Evolutionary conservation across 2,113 vertebrate genomes (phyloP), one percentile per base, ranked within the genome.

Genomic region (Cavia aperea): DNA sequence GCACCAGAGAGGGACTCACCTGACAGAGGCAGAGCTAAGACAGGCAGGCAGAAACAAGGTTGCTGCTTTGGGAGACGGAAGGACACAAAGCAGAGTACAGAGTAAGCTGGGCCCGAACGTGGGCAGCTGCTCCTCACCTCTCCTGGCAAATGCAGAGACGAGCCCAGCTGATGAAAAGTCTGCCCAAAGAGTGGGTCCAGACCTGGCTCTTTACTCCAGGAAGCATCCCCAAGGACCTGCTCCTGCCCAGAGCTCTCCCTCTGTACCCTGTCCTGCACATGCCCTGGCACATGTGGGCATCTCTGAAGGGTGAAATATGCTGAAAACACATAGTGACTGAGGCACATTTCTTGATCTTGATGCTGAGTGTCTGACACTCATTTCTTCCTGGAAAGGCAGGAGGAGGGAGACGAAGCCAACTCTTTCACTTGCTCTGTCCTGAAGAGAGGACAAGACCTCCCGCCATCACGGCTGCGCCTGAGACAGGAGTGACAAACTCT

Each of bases 211-310:
- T 39, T 24, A 9, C 31, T 10, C 29, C 5, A 26, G 15, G 33
- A 10, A 0, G 31, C 24, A 0, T 2, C 1, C 5, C 43, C 0
- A 24, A 31, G 75, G 0, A 1, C 4, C 39, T 26, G 7, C 73
- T 26, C 77, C 81, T 46, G 63, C 85, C 18, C 62, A 1, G 4
- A 43, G 81, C 19, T 5, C 51, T 56, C 51, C 19, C 68, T 33
- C 82, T 1, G 26, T 1, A 21, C 9, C 51, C 21, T 24, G 18
- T 26, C 43, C 81, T 8, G 18, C 16, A 2, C 24, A 8, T 23
- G 14, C 8, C n/a, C n/a, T 5, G 18, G 36, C 0, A 1, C 10
- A 5, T 0, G 12, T 1, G 0, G n/a, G 75, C 24, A 7, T 5
- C 7, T 7, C 43, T 29, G 31, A 7, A 56, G 31, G 49, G 33